These are phyloP conservation scores for Episyrphus balteatus DNA, from an alignment of 1,140 invertebrate species.

Conservation along the genomic window DNA sequence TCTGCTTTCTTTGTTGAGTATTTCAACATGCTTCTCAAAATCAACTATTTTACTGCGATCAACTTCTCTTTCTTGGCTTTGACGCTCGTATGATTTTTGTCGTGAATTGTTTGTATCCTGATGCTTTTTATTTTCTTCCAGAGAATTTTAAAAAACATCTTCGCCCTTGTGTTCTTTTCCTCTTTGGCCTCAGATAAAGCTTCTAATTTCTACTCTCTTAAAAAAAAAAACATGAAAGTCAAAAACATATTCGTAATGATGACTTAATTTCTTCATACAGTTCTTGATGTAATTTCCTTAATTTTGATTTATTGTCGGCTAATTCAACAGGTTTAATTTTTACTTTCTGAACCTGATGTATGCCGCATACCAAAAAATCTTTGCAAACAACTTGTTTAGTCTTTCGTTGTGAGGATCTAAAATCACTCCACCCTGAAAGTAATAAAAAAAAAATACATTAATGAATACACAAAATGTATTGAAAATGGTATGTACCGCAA, in stretches of 20 bases:
- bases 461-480: no score
- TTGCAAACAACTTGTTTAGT: no score
- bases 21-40: constrained; percentile 58
- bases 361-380: no score
- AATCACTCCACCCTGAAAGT: no score
- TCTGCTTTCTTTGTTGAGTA: constrained; percentile 58
- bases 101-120: constrained; percentile 64
- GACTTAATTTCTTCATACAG: constrained; percentile 50
- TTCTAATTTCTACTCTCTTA: constrained; percentile 91
- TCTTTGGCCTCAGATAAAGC: constrained; percentile 72
- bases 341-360: constrained; percentile 53
- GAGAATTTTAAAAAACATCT: constrained; percentile 63
- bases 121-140: constrained; percentile 67
- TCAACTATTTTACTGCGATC: constrained; percentile 57
- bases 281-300: constrained; percentile 80
- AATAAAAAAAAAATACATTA: no score
- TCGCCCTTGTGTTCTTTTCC: constrained; percentile 81
- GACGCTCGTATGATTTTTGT: constrained; percentile 53
- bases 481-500: no score
- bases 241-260: neutral
- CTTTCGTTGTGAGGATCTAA: no score
- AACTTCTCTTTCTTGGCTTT: constrained; percentile 54
- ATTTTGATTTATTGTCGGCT: constrained; percentile 79
- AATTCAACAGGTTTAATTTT: constrained; percentile 83
- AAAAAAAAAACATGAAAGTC: constrained; percentile 20